Evolutionary conservation across 2,113 vertebrate species (phyloP).

Genomic region (Grantiella picta): DNA sequence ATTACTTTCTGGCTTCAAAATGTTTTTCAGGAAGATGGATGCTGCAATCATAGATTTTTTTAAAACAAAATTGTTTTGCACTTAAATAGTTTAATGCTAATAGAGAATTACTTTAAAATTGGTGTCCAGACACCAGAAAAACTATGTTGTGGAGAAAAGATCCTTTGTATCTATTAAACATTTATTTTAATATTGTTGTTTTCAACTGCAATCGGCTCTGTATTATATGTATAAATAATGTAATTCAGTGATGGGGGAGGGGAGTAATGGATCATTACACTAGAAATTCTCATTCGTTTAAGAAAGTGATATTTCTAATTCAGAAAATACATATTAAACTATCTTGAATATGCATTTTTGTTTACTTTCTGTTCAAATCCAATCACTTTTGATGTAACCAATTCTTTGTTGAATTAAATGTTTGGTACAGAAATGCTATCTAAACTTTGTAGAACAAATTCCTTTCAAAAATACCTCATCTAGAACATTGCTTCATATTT

Average conservation of each 20-base stretch:
- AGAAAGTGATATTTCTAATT: constrained; percentile 92
- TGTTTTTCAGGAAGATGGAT: constrained; percentile 85
- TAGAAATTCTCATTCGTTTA: constrained; percentile 81
- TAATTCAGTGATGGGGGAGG: constrained; percentile 71
- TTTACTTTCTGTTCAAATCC: constrained; percentile 70
- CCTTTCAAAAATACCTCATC: background rate
- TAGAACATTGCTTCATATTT: background rate
- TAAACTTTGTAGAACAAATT: constrained; percentile 15
- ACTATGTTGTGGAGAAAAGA: constrained; percentile 78
- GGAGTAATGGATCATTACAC: constrained; percentile 79
- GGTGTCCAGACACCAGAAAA: constrained; percentile 77
- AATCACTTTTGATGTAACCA: constrained; percentile 56
- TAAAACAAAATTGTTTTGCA: constrained; percentile 83
- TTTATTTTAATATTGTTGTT: constrained; percentile 95
- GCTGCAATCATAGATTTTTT: constrained; percentile 84
- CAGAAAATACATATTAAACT: constrained; percentile 90
- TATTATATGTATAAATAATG: constrained; percentile 84
- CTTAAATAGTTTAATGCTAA: constrained; percentile 87
- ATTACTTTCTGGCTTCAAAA: constrained; percentile 79
- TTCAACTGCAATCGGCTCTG: constrained; percentile 83
- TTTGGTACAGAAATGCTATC: constrained; percentile 58
- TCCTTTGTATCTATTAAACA: constrained; percentile 89
- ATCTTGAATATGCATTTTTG: constrained; percentile 83
- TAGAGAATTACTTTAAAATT: constrained; percentile 83
- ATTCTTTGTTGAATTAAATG: constrained; percentile 60